A percentile compares a stretch with the other conserved stretches of the same genome.
phyloP scores from a whole-genome alignment of 2,113 vertebrate genomes.

The Phocoena phocoena region DNA sequence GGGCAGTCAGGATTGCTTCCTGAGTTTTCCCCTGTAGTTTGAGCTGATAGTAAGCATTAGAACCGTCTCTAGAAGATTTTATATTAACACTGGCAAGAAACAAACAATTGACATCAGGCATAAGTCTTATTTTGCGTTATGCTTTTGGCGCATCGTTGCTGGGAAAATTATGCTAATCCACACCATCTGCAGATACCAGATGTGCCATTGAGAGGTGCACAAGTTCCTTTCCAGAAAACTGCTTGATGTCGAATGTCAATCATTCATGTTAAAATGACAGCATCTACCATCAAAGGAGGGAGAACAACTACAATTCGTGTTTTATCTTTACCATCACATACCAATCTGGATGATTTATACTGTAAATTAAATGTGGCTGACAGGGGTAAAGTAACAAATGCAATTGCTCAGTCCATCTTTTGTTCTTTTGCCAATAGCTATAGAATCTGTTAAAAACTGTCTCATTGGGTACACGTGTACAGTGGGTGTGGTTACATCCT shows the following conservation, averaged over 20 bases:
- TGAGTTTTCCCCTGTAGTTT: not conserved
- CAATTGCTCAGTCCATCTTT: conserved; percentile 5
- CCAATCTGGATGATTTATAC: not conserved
- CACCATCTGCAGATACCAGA: conserved; percentile 77
- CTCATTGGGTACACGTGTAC: not conserved
- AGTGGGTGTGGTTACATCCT: conserved; percentile 23
- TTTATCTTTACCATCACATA: conserved; percentile 31
- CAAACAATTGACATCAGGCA: conserved; percentile 67
- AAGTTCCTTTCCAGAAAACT: conserved; percentile 67
- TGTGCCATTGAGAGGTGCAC: conserved; percentile 72
- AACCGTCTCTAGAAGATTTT: conserved; percentile 34
- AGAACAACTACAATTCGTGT: not conserved
- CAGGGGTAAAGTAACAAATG: not conserved
- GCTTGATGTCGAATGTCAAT: conserved; percentile 64
- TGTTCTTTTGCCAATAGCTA: conserved; percentile 18
- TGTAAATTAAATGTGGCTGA: not conserved
- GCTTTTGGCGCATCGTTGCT: conserved; percentile 61
- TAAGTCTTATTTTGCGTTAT: conserved; percentile 67
- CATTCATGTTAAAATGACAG: conserved; percentile 67
- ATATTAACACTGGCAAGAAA: conserved; percentile 62
- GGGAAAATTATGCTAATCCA: conserved; percentile 67
- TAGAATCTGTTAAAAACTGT: not conserved
- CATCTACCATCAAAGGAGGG: conserved; percentile 49
- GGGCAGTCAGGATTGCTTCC: not conserved
- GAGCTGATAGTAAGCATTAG: conserved; percentile 10